These are phyloP conservation scores for Cinclus cinclus DNA, from an alignment of 2,113 vertebrate genomes.

Conservation along the genomic window DNA sequence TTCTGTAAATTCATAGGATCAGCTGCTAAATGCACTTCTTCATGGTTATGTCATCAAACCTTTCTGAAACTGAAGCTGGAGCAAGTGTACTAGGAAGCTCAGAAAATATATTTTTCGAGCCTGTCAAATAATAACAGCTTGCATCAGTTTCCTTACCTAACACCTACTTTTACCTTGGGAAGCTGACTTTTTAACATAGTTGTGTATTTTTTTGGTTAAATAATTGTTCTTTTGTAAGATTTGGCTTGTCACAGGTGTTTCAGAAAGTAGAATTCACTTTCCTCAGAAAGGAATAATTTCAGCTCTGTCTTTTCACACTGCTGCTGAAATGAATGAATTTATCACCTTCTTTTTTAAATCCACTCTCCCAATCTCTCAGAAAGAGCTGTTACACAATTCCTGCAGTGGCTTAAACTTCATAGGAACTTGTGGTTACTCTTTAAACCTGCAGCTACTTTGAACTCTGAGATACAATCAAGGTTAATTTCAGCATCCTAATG, in stretches of 20 bases:
- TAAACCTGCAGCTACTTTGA: neutral
- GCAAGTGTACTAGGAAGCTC: neutral
- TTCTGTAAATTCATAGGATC: neutral
- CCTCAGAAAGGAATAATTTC: neutral
- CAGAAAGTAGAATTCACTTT: neutral
- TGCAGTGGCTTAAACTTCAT: neutral
- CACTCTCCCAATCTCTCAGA: neutral
- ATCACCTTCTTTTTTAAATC: neutral
- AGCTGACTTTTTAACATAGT: neutral
- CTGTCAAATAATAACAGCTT: neutral
- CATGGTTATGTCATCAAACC: neutral
- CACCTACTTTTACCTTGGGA: neutral
- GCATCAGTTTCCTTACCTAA: neutral
- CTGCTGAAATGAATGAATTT: neutral
- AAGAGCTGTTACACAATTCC: neutral
- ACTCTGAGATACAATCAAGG: neutral
- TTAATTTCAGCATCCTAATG: neutral
- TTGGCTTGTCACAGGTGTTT: neutral
- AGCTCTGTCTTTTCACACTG: neutral
- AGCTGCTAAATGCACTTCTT: neutral
- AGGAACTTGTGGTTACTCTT: neutral
- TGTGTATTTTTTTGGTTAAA: neutral
- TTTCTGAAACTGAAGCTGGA: neutral
- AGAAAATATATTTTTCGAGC: neutral
- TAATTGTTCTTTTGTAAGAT: neutral